Evolutionary conservation across 2,888 invertebrate genomes (phyloP).

Genomic region (Drosophila planitibia): DNA sequence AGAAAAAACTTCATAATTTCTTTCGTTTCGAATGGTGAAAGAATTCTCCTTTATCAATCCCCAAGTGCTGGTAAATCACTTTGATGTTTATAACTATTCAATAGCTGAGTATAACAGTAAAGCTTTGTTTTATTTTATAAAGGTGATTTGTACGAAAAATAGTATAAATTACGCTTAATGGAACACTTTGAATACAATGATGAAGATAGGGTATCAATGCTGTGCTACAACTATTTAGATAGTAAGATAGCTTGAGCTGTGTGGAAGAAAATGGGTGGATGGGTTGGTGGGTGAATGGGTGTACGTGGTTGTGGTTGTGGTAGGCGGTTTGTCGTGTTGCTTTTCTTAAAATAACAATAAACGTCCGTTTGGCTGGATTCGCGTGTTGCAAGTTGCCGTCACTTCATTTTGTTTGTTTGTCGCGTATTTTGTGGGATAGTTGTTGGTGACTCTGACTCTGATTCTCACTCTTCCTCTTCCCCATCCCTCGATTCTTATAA

Average conservation of each 20-base stretch:
- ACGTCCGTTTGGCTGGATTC: conserved; percentile 68
- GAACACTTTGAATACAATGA: not conserved
- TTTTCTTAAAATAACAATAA: conserved; percentile 78
- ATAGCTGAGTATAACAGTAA: not conserved
- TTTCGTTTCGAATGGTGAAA: not conserved
- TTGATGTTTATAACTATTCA: not conserved
- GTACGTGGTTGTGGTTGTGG: not conserved
- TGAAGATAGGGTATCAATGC: conserved; percentile 16
- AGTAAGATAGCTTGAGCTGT: conserved; percentile 22
- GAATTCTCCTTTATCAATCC: not conserved
- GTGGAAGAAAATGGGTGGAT: not conserved
- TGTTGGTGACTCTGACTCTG: conserved; percentile 15
- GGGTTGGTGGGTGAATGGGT: not conserved
- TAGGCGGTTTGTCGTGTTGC: conserved; percentile 65
- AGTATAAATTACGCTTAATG: not conserved
- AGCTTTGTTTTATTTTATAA: not conserved
- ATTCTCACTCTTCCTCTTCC: not conserved
- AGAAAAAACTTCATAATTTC: too few species aligned
- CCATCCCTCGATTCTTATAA: conserved; percentile 9
- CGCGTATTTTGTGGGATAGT: conserved; percentile 53
- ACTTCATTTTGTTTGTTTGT: conserved; percentile 79
- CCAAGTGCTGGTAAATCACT: not conserved
- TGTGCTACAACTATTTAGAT: conserved; percentile 9
- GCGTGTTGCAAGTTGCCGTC: conserved; percentile 61
- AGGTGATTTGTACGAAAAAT: not conserved